Evolutionary conservation across 1,140 invertebrate genomes (phyloP).

Genomic region (Dinoponera quadriceps): DNA sequence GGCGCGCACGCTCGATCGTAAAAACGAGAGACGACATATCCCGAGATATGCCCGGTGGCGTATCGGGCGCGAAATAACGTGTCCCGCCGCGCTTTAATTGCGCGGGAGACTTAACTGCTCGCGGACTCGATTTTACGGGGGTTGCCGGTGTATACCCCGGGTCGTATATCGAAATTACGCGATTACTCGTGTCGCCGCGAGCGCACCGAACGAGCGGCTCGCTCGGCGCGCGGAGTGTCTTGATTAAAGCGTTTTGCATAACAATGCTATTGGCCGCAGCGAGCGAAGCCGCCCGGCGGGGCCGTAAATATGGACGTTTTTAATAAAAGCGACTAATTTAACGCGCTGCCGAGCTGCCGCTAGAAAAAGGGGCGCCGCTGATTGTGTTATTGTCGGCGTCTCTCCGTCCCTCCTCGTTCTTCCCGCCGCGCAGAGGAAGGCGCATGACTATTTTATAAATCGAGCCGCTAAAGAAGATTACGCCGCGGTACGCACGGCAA

Average conservation of each 20-base stretch:
- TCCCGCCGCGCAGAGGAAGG: neutral
- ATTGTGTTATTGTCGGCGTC: constrained; percentile 34
- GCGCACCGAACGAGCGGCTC: constrained; percentile 5
- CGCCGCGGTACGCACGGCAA: neutral
- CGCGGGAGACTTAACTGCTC: constrained; percentile 27
- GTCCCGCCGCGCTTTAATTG: constrained; percentile 19
- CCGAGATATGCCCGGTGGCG: neutral
- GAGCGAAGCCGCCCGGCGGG: neutral
- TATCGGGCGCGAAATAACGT: neutral
- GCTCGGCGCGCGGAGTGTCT: constrained; percentile 53
- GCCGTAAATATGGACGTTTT: constrained; percentile 74
- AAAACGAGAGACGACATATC: too few relatives aligned
- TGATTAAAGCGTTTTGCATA: constrained; percentile 79
- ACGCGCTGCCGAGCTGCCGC: constrained; percentile 20
- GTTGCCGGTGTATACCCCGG: neutral
- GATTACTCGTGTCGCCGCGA: constrained; percentile 58
- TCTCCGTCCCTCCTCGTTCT: neutral
- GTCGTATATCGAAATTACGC: constrained; percentile 40
- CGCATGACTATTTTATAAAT: constrained; percentile 45
- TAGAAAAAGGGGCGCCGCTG: constrained; percentile 16
- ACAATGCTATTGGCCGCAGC: constrained; percentile 70
- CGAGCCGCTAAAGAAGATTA: constrained; percentile 7
- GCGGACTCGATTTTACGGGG: constrained; percentile 6
- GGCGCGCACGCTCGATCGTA: too few relatives aligned
- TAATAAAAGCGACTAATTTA: constrained; percentile 77